Evolutionary conservation across 2,888 invertebrate genomes (phyloP).

Genomic region (Odontothrips loti): DNA sequence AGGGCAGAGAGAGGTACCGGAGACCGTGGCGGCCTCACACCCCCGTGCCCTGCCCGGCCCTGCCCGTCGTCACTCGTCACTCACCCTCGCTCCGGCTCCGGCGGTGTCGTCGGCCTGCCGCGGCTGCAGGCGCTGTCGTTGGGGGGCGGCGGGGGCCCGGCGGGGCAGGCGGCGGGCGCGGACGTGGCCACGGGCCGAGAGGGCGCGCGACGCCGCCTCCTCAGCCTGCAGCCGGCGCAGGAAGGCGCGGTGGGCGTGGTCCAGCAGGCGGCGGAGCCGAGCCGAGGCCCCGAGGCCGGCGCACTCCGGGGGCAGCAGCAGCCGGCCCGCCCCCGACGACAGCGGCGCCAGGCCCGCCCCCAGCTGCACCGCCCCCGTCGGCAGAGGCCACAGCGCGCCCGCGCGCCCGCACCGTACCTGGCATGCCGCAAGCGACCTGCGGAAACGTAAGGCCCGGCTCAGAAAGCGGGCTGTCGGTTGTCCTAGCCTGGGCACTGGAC

Average conservation of each 20-base stretch:
- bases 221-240: conserved; percentile 10
- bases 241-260: neutral
- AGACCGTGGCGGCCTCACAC: too few relatives aligned
- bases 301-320: neutral
- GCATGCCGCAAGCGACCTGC: neutral
- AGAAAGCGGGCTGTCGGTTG: too few relatives aligned
- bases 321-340: neutral
- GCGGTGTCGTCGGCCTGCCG: neutral
- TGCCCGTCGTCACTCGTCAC: neutral
- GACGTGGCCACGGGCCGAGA: neutral
- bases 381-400: conserved; percentile 20
- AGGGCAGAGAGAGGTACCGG: neutral
- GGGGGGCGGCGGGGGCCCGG: neutral
- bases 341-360: neutral
- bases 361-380: neutral
- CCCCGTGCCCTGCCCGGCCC: neutral
- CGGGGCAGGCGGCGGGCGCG: conserved; percentile 3
- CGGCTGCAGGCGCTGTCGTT: neutral
- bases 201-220: neutral
- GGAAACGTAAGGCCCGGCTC: neutral
- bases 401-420: conserved; percentile 9
- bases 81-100: neutral
- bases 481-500: too few relatives aligned
- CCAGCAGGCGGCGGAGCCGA: neutral
- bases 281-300: neutral